Evolutionary conservation across 2,113 vertebrate species (phyloP), one percentile per base, ranked within the genome.

Genomic region (Holacanthus passer): DNA sequence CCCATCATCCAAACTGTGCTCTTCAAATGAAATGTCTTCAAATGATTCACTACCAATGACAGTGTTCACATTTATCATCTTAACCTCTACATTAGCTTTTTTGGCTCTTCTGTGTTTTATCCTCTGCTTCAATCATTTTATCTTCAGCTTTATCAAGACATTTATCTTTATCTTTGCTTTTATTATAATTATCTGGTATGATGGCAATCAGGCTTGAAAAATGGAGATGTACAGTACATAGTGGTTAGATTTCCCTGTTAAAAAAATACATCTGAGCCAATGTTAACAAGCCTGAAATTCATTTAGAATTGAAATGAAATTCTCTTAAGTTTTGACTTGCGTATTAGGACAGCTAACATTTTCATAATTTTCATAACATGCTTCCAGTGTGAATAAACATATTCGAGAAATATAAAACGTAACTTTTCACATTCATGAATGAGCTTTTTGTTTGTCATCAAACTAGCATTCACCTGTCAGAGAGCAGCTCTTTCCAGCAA

Each of bases 401-500:
- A 41, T 31, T n/a, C 8, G 3, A 69, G 19, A 67, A 68, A 66
- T 43, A 67, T 22, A 80, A 68, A 76, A 62, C 12, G 67, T 48
- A 35, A 24, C 27, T 39, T 73, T 65, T 64, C 24, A 77, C 62
- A 81, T 69, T 83, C 52, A 50, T 41, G 12, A 56, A 50, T 27
- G 14, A 70, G 19, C 41, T 74, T 52, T n/a, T 62, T 41, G n/a
- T 64, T 73, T 47, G 41, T 74, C 22, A 27, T 29, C 45, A 60
- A n/a, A 45, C 32, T 31, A 58, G 74, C 56, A 52, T 52, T 66
- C 59, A 62, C 14, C n/a, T 50, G n/a, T 65, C 14, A 56, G 63
- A 53, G 22, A 77, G 31, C 73, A 78, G 83, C 59, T 68, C 7
- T 58, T 67, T 63, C 39, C 45, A 53, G 64, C 35, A 71, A 60